A percentile compares a stretch with the other conserved stretches of the same genome.
Conservation (phyloP, 2,797 vertebrate species). For the Chaetophractus vellerosus region DNA sequence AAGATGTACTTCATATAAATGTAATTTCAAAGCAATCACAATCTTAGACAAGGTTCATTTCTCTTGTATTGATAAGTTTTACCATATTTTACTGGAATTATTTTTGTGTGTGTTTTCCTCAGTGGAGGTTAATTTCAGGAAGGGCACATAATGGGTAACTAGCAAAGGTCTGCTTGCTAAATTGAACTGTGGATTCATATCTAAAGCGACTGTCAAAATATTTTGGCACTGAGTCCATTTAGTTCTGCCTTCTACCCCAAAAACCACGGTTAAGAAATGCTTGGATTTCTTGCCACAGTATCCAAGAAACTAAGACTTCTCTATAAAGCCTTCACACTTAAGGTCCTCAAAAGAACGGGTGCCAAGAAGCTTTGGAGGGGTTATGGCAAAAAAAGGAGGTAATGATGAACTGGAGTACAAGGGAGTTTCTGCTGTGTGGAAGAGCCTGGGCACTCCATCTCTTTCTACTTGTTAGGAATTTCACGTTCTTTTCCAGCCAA, state of each 20-base stretch:
- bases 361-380: not conserved
- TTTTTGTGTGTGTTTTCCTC: not conserved
- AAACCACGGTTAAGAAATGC: not conserved
- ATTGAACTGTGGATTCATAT: not conserved
- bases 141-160: not conserved
- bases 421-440: not conserved
- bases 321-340: not conserved
- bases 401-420: not conserved
- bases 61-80: not conserved
- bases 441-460: not conserved
- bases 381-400: not conserved
- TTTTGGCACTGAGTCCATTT: not conserved
- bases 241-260: not conserved
- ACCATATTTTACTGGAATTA: not conserved
- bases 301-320: not conserved
- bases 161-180: not conserved
- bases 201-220: not conserved
- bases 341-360: not conserved
- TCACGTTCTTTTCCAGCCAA: not conserved
- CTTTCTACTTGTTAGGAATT: not conserved
- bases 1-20: not conserved
- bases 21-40: not conserved
- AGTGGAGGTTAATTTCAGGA: conserved; percentile 14
- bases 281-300: not conserved
- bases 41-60: not conserved